phyloP scores from a whole-genome alignment of 2,888 invertebrate genomes.

The Orchesella flavescens region DNA sequence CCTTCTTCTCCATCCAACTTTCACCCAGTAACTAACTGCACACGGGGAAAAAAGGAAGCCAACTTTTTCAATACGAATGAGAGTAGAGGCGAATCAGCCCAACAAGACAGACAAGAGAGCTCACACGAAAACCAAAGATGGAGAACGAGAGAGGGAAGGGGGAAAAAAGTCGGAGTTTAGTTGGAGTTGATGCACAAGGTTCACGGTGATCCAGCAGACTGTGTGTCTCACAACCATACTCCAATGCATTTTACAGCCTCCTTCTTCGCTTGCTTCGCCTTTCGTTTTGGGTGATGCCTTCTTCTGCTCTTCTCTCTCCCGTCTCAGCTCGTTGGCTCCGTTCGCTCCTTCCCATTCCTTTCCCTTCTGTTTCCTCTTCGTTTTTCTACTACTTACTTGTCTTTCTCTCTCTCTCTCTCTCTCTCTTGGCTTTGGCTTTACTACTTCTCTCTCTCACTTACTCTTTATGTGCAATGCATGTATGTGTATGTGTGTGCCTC shows the following conservation, averaged over 20 bases:
- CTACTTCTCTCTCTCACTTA: conserved; percentile 18
- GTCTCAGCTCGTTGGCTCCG: conserved; percentile 55
- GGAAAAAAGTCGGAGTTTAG: conserved; percentile 28
- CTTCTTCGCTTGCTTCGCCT: conserved; percentile 25
- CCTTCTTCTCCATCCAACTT: conserved; percentile 32
- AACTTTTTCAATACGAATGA: background rate
- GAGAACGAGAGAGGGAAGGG: conserved; percentile 31
- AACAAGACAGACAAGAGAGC: background rate
- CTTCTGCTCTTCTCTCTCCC: conserved; percentile 21
- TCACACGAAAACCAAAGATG: conserved; percentile 48
- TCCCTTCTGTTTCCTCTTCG: conserved; percentile 11
- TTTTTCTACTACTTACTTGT: conserved; percentile 13
- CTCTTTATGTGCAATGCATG: conserved; percentile 1
- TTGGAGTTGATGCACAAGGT: conserved; percentile 51
- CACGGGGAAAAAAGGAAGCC: conserved; percentile 24
- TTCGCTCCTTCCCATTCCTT: conserved; percentile 33
- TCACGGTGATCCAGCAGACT: conserved; percentile 57
- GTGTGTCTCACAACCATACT: conserved; percentile 60
- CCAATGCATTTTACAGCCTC: conserved; percentile 59
- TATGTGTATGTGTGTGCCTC: conserved; percentile 56
- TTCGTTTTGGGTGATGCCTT: conserved; percentile 13
- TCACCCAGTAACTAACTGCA: conserved; percentile 27
- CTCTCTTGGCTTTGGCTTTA: background rate
- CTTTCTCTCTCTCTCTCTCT: conserved; percentile 40
- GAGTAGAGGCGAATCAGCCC: background rate